Conservation (phyloP, 2,797 vertebrate genomes). For the Rhodeus uyekii region DNA sequence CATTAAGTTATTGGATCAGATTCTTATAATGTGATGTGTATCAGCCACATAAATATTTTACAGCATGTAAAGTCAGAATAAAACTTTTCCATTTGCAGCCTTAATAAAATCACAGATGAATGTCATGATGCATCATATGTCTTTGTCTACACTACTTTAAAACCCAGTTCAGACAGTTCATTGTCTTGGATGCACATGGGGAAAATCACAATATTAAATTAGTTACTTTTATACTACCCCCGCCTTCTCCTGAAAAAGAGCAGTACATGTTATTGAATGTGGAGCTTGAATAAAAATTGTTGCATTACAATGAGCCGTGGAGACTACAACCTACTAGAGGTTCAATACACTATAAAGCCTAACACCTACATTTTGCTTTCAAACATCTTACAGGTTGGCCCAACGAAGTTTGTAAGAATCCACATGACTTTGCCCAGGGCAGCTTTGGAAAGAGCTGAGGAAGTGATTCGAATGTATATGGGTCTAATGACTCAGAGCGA, state of each 20-base stretch:
- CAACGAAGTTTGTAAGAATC: conserved; percentile 57
- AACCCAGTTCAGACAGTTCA: background rate
- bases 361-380: background rate
- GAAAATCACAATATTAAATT: no score
- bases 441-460: conserved; percentile 59
- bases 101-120: conserved; percentile 1
- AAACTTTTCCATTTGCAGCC: background rate
- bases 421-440: conserved; percentile 57
- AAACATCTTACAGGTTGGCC: conserved; percentile 56
- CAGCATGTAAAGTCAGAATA: background rate
- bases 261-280: background rate
- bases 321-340: background rate
- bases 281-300: background rate
- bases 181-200: no score
- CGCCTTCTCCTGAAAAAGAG: no score
- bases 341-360: background rate
- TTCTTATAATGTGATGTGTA: conserved; percentile 27
- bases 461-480: conserved; percentile 65
- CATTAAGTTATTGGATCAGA: background rate
- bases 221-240: no score
- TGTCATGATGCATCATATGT: background rate
- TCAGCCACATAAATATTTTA: conserved; percentile 22
- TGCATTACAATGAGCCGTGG: background rate
- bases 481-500: conserved; percentile 58
- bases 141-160: background rate